A percentile compares a stretch with the other conserved stretches of the same genome.
phyloP scores from a whole-genome alignment of 2,113 vertebrate species.

The Rhipidura dahli region DNA sequence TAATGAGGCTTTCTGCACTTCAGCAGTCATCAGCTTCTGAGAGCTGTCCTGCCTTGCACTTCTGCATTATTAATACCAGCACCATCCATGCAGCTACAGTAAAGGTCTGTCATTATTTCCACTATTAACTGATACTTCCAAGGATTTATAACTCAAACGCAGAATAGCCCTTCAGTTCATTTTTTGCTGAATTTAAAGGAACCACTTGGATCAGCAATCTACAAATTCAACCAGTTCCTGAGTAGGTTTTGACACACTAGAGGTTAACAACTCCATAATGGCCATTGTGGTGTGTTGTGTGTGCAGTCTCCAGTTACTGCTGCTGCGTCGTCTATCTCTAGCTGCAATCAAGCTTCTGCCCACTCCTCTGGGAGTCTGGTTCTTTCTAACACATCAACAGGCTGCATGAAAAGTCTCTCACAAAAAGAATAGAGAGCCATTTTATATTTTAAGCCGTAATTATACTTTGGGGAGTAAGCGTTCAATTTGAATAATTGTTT shows the following conservation, averaged over 20 bases:
- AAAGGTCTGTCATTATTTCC: constrained; percentile 5
- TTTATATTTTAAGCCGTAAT: neutral
- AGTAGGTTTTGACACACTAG: neutral
- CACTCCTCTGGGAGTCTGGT: neutral
- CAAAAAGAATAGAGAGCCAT: neutral
- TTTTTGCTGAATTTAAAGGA: constrained; percentile 28
- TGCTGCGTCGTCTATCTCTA: neutral
- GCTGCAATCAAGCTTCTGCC: neutral
- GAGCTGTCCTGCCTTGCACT: constrained; percentile 15
- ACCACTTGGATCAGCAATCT: neutral
- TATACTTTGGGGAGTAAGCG: neutral
- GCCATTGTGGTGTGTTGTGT: neutral
- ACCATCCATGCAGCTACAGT: neutral
- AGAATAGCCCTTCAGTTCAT: neutral
- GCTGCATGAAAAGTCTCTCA: neutral
- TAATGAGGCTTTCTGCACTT: constrained; percentile 53
- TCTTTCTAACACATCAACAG: neutral
- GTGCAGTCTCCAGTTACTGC: neutral
- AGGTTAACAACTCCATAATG: neutral
- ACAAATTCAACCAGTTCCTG: neutral
- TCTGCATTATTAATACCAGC: constrained; percentile 7
- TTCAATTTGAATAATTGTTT: neutral
- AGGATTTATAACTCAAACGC: neutral
- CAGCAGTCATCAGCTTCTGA: neutral
- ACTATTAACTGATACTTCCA: neutral